These are phyloP conservation scores for Polydrusus tereticollis DNA, from an alignment of 2,888 invertebrate species.

Conservation along the genomic window DNA sequence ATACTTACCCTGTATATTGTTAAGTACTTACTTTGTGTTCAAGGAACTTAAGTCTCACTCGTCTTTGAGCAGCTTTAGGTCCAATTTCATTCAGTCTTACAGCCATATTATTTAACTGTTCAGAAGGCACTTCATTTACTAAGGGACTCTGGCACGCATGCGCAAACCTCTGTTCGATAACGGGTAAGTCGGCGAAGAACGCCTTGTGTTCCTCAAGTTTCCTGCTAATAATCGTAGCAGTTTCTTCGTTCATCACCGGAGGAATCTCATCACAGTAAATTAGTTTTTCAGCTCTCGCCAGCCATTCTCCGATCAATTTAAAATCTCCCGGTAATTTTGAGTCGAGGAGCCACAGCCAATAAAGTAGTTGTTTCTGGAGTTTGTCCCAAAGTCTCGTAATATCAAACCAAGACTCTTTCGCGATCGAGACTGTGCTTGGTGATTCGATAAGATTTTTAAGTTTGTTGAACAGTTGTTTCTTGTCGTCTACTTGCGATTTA, in stretches of 20 bases:
- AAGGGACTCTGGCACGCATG: slow-evolving; percentile 78
- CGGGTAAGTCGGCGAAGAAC: slow-evolving; percentile 88
- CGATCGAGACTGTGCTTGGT: slow-evolving; percentile 85
- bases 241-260: slow-evolving; percentile 87
- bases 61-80: slow-evolving; percentile 83
- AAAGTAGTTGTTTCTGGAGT: slow-evolving; percentile 81
- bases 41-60: slow-evolving; percentile 88
- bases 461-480: slow-evolving; percentile 80
- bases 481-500: slow-evolving; percentile 82
- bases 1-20: not conserved
- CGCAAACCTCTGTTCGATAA: slow-evolving; percentile 83
- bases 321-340: slow-evolving; percentile 88
- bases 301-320: slow-evolving; percentile 89
- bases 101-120: slow-evolving; percentile 87
- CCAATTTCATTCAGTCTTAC: slow-evolving; percentile 82
- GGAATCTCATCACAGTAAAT: slow-evolving; percentile 87
- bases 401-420: slow-evolving; percentile 88
- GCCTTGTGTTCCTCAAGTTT: slow-evolving; percentile 91
- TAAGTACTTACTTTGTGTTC: slow-evolving; percentile 80
- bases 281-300: slow-evolving; percentile 87
- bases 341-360: slow-evolving; percentile 93
- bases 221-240: slow-evolving; percentile 87
- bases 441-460: slow-evolving; percentile 84
- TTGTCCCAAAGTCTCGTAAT: slow-evolving; percentile 86
- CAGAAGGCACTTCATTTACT: slow-evolving; percentile 79